These are phyloP conservation scores for Shinisaurus crocodilurus DNA, from an alignment of 2,113 vertebrate genomes.

Conservation along the genomic window DNA sequence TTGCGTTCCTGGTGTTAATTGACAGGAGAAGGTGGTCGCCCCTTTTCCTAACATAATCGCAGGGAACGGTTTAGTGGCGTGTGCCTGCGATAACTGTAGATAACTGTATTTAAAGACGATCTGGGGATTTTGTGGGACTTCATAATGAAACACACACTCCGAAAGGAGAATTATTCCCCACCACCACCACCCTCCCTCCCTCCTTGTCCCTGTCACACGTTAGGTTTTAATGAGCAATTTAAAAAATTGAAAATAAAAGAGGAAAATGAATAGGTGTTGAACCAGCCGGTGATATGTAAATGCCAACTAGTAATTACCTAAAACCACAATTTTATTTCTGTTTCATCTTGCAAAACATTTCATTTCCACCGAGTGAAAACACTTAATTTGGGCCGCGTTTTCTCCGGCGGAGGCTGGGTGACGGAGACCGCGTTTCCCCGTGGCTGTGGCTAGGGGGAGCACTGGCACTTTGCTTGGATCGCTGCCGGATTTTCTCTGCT, in stretches of 20 bases:
- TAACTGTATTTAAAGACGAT: conserved; percentile 74
- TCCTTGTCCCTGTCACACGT: conserved; percentile 81
- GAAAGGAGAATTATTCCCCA: conserved; percentile 64
- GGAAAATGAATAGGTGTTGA: conserved; percentile 89
- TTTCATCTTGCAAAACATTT: conserved; percentile 88
- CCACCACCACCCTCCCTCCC: too few relatives aligned
- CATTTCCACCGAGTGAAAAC: conserved; percentile 85
- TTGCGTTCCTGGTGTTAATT: neutral
- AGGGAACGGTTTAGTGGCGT: conserved; percentile 52
- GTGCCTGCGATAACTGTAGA: conserved; percentile 70
- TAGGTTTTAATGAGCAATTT: conserved; percentile 86
- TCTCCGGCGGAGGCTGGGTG: conserved; percentile 15
- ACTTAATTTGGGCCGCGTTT: conserved; percentile 76
- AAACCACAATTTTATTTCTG: conserved; percentile 88
- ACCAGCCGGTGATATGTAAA: conserved; percentile 87
- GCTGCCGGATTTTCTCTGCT: too few relatives aligned
- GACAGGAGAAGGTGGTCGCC: conserved; percentile 10
- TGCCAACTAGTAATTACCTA: conserved; percentile 88
- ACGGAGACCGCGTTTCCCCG: conserved; percentile 16
- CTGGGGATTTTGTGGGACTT: conserved; percentile 74
- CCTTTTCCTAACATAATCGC: conserved; percentile 60
- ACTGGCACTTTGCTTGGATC: conserved; percentile 53
- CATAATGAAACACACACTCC: neutral
- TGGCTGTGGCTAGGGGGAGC: conserved; percentile 74
- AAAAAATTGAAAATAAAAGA: conserved; percentile 87